phyloP scores from a whole-genome alignment of 2,113 vertebrate genomes.

The Smithornis capensis region DNA sequence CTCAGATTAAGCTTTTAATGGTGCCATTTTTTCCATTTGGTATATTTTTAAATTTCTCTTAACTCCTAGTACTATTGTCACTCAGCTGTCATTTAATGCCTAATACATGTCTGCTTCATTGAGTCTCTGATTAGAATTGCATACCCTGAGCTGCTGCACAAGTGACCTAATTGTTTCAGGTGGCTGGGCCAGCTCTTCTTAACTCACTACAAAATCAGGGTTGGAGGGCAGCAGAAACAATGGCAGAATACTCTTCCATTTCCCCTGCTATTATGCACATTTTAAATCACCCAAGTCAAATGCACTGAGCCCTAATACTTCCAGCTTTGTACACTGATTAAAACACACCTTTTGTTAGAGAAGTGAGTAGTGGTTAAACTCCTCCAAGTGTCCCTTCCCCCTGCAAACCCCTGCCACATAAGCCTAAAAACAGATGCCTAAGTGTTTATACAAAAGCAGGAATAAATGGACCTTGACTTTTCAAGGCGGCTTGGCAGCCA shows the following conservation, averaged over 20 bases:
- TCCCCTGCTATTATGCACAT: not conserved
- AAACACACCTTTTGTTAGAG: not conserved
- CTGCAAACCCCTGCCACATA: not conserved
- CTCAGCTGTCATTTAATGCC: not conserved
- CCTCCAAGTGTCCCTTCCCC: too few species aligned
- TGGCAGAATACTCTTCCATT: not conserved
- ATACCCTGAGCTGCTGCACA: not conserved
- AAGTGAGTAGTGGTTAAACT: not conserved
- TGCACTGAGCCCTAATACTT: not conserved
- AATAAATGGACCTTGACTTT: not conserved
- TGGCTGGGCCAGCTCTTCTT: not conserved
- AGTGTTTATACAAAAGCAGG: not conserved
- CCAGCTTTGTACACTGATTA: not conserved
- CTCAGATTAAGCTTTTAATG: not conserved
- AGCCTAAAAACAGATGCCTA: not conserved
- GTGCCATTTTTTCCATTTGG: not conserved
- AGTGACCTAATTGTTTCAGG: not conserved
- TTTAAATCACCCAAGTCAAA: not conserved
- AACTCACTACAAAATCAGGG: not conserved
- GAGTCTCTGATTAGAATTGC: not conserved
- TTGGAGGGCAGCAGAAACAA: not conserved
- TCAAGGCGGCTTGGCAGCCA: rapidly evolving
- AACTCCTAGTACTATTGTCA: not conserved
- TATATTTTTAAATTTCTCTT: not conserved
- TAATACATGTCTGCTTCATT: not conserved